Evolutionary conservation across 2,113 vertebrate species (phyloP).

Genomic region (Australoheros scitulus): DNA sequence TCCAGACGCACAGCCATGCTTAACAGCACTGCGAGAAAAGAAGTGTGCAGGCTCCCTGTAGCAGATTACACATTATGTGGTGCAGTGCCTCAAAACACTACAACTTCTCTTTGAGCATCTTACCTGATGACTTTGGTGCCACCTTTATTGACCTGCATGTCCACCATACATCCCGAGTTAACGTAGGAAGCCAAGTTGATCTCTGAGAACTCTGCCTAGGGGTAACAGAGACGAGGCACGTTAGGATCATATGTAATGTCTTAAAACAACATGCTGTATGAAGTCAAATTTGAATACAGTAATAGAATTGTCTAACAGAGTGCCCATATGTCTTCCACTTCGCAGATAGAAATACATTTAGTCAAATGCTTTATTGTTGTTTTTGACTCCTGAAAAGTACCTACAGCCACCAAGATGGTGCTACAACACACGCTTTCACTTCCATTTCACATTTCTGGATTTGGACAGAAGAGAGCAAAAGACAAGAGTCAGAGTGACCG

Average conservation of each 20-base stretch:
- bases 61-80: neutral
- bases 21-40: neutral
- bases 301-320: neutral
- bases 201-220: constrained; percentile 94
- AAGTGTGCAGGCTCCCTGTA: constrained; percentile 29
- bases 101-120: constrained; percentile 33
- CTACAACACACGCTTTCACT: neutral
- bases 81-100: constrained; percentile 5
- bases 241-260: neutral
- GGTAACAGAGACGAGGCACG: constrained; percentile 4
- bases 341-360: neutral
- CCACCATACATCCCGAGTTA: constrained; percentile 90
- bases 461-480: constrained; percentile 13
- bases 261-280: neutral
- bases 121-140: constrained; percentile 94
- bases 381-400: neutral
- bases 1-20: neutral
- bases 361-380: neutral
- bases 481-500: constrained; percentile 4
- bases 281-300: neutral
- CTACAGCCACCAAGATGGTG: fast-evolving
- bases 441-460: constrained; percentile 35
- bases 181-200: constrained; percentile 92
- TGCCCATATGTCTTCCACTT: neutral
- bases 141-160: constrained; percentile 91